Evolutionary conservation across 2,888 invertebrate genomes (phyloP), one percentile per base, ranked within the genome.

Genomic region (Hypsopygia costalis): DNA sequence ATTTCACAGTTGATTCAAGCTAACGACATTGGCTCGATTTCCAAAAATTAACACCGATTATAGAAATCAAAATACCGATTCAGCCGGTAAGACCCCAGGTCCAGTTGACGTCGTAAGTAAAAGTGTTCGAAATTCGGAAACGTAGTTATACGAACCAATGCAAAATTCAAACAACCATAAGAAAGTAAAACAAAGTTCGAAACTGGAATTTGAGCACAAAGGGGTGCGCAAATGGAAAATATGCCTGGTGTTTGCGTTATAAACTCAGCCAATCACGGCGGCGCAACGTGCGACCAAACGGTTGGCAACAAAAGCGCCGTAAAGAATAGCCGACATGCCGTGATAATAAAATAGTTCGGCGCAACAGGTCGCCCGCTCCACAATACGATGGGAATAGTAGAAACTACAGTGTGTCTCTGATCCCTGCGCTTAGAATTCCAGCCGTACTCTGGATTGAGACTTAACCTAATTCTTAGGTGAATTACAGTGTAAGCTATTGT

Each of bases 281-380:
- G 74, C 70, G 76, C 73, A 72, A 69, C 68, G 69, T 70, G 75
- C 67, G 75, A 78, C 81, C 81, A 82, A 81, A 79, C 82, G 80
- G 69, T 69, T 69, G 67, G 72, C 75, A 77, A 85, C 85, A 85
- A 85, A 83, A 81, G 83, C 73, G 72, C 76, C 72, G 78, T 87
- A 86, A 87, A 87, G 87, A 87, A 87, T 86, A 81, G 83, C 77
- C 82, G 67, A 81, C 83, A 81, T 75, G 78, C 74, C 73, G 71
- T 66, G 74, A 82, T 86, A 87, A 86, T 86, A 87, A 87, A 87
- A 87, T 87, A 87, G 87, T 85, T 83, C 70, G 62, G 64, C 52
- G 87, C 87, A 87, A 87, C 87, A 87, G 87, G 86, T 87, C 71
- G 73, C 54, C 58, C 51, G 69, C 76, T 62, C 74, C 58, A 58